These are phyloP conservation scores for Chionoecetes opilio DNA, from an alignment of 1,140 invertebrate species.

Conservation along the genomic window DNA sequence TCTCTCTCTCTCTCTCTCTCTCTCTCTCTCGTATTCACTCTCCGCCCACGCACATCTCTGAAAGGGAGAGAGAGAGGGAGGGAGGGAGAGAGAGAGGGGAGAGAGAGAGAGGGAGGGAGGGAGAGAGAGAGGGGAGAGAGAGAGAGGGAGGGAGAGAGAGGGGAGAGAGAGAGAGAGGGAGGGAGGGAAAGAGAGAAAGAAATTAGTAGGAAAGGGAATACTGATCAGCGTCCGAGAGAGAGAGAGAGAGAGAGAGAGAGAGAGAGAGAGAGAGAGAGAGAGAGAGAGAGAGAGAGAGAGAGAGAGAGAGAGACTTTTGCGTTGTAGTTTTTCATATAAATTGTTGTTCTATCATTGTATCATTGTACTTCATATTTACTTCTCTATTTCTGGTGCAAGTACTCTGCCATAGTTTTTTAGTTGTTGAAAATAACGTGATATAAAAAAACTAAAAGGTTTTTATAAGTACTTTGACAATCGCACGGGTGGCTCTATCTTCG, in stretches of 20 bases:
- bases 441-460: no score
- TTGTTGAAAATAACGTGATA: no score
- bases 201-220: constrained; percentile 29
- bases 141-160: not conserved
- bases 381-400: no score
- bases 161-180: no score
- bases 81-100: not conserved
- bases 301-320: constrained; percentile 7
- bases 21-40: not conserved
- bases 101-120: constrained; percentile 24
- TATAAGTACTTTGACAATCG: no score
- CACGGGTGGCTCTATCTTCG: no score
- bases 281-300: constrained; percentile 45
- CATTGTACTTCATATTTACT: no score
- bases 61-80: constrained; percentile 37
- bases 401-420: no score
- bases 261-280: constrained; percentile 5
- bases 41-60: not conserved
- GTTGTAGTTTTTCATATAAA: no score
- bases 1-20: constrained; percentile 25
- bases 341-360: not conserved
- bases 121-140: not conserved
- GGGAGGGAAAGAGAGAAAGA: no score
- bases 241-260: constrained; percentile 54
- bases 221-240: constrained; percentile 33